Conservation (phyloP, 2,113 vertebrate species). For the Cairina moschata region DNA sequence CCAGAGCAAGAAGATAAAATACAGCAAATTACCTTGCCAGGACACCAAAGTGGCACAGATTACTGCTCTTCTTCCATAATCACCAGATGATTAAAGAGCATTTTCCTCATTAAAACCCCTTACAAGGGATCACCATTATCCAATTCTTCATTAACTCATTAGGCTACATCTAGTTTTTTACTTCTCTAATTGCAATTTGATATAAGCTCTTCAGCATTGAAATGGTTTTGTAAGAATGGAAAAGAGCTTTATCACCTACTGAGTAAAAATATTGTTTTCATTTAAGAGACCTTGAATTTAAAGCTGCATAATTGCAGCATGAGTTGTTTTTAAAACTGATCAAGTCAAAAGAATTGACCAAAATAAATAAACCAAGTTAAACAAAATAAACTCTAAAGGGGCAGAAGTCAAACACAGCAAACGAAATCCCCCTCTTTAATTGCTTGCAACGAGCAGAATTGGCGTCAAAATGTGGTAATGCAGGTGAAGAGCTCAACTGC, state of each 20-base stretch:
- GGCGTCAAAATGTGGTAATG: background rate
- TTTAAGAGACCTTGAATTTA: background rate
- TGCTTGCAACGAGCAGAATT: fast-evolving
- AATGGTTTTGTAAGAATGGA: background rate
- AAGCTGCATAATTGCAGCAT: background rate
- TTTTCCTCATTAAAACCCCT: conserved; percentile 53
- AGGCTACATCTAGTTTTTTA: conserved; percentile 13
- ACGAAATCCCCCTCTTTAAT: background rate
- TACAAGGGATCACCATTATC: conserved; percentile 12
- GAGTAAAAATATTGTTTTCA: background rate
- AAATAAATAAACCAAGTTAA: background rate
- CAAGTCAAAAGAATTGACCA: background rate
- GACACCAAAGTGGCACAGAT: conserved; percentile 48
- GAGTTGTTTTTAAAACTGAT: background rate
- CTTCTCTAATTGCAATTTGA: conserved; percentile 38
- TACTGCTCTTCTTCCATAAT: conserved; percentile 10
- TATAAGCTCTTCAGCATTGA: background rate
- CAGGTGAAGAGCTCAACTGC: background rate
- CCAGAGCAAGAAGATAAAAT: conserved; percentile 49
- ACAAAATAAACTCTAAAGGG: background rate
- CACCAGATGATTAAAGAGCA: conserved; percentile 57
- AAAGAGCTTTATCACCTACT: background rate
- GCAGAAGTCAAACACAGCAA: background rate
- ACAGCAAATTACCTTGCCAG: conserved; percentile 43
- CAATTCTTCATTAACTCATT: conserved; percentile 52